These are phyloP conservation scores for Odocoileus virginianus DNA, from an alignment of 2,113 vertebrate genomes.

Conservation along the genomic window DNA sequence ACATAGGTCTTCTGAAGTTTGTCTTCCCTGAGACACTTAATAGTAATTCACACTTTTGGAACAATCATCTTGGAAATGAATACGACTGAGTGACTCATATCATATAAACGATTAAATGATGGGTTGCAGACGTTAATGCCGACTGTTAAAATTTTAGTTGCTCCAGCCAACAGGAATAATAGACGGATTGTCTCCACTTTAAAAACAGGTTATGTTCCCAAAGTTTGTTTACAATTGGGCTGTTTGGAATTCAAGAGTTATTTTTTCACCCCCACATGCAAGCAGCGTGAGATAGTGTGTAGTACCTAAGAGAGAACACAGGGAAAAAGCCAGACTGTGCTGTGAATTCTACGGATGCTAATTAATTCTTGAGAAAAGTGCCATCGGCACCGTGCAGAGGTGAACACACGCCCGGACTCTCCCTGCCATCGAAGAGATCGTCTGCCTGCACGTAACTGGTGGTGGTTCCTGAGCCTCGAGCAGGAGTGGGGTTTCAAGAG, in stretches of 20 bases:
- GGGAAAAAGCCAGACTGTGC: background rate
- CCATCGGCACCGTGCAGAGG: background rate
- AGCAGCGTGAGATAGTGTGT: background rate
- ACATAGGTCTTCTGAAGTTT: background rate
- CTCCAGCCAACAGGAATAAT: slow-evolving; percentile 17
- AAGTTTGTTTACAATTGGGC: background rate
- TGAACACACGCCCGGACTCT: rapidly evolving
- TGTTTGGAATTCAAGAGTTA: background rate
- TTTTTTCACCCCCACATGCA: background rate
- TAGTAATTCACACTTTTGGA: slow-evolving; percentile 24
- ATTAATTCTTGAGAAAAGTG: background rate
- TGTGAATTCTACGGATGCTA: background rate
- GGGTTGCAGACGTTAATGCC: background rate
- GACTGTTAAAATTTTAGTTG: slow-evolving; percentile 1
- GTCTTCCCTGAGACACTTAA: slow-evolving; percentile 16
- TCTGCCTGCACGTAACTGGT: background rate
- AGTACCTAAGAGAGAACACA: background rate
- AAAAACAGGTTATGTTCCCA: slow-evolving; percentile 38
- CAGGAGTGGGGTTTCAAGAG: background rate
- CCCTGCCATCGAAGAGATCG: no score
- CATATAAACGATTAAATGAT: slow-evolving; percentile 47
- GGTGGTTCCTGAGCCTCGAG: background rate
- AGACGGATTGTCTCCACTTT: background rate
- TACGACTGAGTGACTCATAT: slow-evolving; percentile 35
- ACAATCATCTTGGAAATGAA: slow-evolving; percentile 45